These are phyloP conservation scores for Platorchestia sp. DNA, from an alignment of 1,140 invertebrate species.

Conservation along the genomic window DNA sequence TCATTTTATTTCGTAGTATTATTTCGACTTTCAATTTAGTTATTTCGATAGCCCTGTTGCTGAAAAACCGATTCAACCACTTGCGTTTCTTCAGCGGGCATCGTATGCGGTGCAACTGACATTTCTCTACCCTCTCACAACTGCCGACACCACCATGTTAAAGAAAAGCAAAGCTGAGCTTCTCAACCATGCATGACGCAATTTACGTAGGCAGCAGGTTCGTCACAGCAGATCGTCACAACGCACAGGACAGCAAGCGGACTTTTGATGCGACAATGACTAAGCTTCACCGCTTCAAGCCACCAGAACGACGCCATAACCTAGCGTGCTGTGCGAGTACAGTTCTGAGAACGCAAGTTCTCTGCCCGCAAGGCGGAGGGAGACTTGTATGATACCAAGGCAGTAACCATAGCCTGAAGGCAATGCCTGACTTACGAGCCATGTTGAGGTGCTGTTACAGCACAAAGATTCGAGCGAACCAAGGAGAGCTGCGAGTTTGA, in stretches of 20 bases:
- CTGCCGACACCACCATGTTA: too few species aligned
- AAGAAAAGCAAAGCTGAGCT: neutral
- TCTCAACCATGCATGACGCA: neutral
- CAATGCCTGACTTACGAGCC: neutral
- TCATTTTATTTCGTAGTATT: too few species aligned
- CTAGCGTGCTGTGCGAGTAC: too few species aligned
- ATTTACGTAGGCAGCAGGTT: neutral
- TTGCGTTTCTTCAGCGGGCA: neutral
- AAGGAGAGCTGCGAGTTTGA: neutral
- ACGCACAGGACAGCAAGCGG: neutral
- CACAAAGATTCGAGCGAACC: neutral
- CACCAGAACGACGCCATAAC: neutral
- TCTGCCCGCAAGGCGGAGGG: too few species aligned
- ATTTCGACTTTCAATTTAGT: neutral
- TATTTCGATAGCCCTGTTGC: neutral
- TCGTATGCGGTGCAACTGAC: neutral
- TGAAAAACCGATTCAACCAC: neutral
- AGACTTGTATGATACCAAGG: too few species aligned
- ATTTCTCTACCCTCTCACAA: neutral
- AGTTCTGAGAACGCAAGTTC: neutral
- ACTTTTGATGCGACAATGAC: neutral
- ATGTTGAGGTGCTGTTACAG: neutral
- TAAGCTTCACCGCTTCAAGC: neutral
- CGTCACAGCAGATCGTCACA: neutral
- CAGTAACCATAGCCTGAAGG: too few species aligned